Conservation (phyloP, 2,113 vertebrate species). For the Macrotus californicus region DNA sequence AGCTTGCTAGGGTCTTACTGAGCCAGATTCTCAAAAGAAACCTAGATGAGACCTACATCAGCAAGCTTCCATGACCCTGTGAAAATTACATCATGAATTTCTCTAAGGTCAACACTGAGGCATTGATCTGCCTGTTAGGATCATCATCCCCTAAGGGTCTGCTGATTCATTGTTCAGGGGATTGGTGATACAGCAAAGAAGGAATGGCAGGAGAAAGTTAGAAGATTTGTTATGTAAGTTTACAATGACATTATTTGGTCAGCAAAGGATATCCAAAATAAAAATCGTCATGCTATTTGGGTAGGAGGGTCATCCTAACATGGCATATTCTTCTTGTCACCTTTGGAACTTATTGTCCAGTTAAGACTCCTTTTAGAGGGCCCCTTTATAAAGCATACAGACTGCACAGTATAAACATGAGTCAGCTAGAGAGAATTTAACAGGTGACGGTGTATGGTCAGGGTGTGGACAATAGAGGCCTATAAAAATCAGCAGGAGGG, state of each 20-base stretch:
- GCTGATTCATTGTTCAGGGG: conserved; percentile 49
- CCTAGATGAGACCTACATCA: conserved; percentile 16
- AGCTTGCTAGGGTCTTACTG: background rate
- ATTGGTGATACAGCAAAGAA: background rate
- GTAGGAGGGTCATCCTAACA: background rate
- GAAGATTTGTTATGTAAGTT: background rate
- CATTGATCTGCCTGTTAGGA: background rate
- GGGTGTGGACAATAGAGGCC: background rate
- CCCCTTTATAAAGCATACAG: background rate
- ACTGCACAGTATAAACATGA: background rate
- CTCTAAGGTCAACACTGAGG: background rate
- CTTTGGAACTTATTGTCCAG: background rate
- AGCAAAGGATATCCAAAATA: conserved; percentile 25
- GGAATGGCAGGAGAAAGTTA: conserved; percentile 24
- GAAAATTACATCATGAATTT: background rate
- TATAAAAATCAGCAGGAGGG: background rate
- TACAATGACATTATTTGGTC: background rate
- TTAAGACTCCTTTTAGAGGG: background rate
- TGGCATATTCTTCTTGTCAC: background rate
- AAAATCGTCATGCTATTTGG: background rate
- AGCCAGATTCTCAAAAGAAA: conserved; percentile 40
- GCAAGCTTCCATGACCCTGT: background rate
- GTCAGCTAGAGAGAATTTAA: background rate
- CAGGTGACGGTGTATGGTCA: conserved; percentile 10
- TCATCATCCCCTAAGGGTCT: background rate